A percentile compares a stretch with the other conserved stretches of the same genome.
phyloP scores from a whole-genome alignment of 2,888 invertebrate genomes.

The Myopa tessellatipennis region DNA sequence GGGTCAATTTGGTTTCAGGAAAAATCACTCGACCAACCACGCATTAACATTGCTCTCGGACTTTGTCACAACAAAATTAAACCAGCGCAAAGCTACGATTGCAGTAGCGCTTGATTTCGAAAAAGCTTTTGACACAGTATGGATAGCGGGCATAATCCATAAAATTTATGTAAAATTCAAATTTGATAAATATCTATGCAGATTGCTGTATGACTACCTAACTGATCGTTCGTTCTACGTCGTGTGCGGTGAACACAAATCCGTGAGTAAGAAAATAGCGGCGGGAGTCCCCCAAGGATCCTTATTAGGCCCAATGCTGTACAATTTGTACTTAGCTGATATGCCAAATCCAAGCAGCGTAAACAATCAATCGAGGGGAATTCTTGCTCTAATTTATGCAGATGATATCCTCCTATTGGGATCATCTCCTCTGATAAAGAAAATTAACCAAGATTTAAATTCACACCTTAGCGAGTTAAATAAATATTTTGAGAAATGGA shows the following conservation, averaged over 20 bases:
- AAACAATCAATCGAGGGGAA: not conserved
- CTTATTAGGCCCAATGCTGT: constrained; percentile 13
- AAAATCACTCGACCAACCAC: not conserved
- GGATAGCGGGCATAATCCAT: constrained; percentile 2
- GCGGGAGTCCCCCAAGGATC: constrained; percentile 21
- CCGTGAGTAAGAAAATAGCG: not conserved
- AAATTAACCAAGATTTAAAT: not conserved
- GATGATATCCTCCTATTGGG: constrained; percentile 11
- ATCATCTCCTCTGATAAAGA: not conserved
- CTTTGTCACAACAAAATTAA: constrained; percentile 7
- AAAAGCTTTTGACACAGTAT: constrained; percentile 20
- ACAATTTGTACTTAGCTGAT: constrained; percentile 12
- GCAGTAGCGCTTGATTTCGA: constrained; percentile 11
- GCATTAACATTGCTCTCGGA: not conserved
- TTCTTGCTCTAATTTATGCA: constrained; percentile 1
- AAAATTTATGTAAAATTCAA: constrained; percentile 8
- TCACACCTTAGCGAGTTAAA: not conserved
- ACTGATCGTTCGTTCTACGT: not conserved
- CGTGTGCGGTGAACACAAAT: not conserved
- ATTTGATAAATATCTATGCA: not conserved
- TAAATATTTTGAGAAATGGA: not conserved
- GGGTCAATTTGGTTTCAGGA: constrained; percentile 15
- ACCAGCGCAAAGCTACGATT: not conserved
- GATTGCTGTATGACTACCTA: constrained; percentile 13
- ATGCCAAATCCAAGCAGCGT: not conserved